A percentile compares a stretch with the other conserved stretches of the same genome.
These are phyloP conservation scores for Drosophila mercatorum DNA, from an alignment of 2,888 invertebrate genomes.

Conservation along the genomic window DNA sequence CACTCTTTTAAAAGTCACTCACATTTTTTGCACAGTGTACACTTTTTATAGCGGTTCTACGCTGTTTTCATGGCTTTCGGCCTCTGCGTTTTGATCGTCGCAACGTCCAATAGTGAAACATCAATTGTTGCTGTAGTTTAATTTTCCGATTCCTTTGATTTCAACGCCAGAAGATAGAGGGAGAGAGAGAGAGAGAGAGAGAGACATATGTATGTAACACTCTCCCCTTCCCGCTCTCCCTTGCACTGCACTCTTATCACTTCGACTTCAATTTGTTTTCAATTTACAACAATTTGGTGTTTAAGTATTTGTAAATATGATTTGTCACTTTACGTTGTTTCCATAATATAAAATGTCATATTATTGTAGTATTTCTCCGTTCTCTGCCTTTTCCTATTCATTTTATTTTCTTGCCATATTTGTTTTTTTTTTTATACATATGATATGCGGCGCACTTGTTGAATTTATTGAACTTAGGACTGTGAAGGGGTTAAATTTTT, in stretches of 20 bases:
- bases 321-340: slow-evolving; percentile 64
- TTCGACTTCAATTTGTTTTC: slow-evolving; percentile 77
- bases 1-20: not conserved
- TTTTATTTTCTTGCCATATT: slow-evolving; percentile 2
- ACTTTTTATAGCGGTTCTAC: not conserved
- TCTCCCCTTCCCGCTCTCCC: not conserved
- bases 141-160: slow-evolving; percentile 72
- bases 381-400: slow-evolving; percentile 4
- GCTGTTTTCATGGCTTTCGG: slow-evolving; percentile 26
- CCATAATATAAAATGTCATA: slow-evolving; percentile 47
- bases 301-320: slow-evolving; percentile 67
- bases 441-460: slow-evolving; percentile 18
- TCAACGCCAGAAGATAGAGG: slow-evolving; percentile 30
- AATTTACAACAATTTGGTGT: slow-evolving; percentile 78
- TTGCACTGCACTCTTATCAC: slow-evolving; percentile 43
- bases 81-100: slow-evolving; percentile 56
- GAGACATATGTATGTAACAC: not conserved
- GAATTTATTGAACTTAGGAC: slow-evolving; percentile 28
- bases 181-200: not conserved
- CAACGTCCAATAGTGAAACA: slow-evolving; percentile 20
- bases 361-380: slow-evolving; percentile 3
- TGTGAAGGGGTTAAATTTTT: not conserved
- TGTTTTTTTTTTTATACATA: not conserved
- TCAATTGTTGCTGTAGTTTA: slow-evolving; percentile 51
- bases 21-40: not conserved